phyloP scores from a whole-genome alignment of 35 echinoderm and acorn worm genomes.

The Diadema setosum region DNA sequence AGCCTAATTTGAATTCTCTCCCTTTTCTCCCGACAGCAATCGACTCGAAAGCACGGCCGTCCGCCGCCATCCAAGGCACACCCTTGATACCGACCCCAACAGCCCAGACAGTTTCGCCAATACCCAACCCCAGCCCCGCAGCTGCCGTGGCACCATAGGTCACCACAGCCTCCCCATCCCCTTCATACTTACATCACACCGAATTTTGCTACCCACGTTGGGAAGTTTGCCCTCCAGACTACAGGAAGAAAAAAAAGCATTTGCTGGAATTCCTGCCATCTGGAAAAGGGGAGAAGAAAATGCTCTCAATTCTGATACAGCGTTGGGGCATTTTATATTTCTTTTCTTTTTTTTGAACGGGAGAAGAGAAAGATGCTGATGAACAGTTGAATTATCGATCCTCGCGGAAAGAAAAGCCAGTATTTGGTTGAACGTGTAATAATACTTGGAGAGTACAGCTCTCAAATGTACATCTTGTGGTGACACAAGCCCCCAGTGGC shows the following conservation, averaged over 20 bases:
- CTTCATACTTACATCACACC: too few relatives aligned
- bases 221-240: not conserved
- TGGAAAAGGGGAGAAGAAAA: not conserved
- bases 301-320: not conserved
- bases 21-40: constrained; percentile 1
- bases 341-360: not conserved
- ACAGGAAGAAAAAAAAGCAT: not conserved
- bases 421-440: too few relatives aligned
- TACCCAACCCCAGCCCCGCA: constrained; percentile 84
- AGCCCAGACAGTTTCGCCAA: constrained; percentile 67
- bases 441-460: too few relatives aligned
- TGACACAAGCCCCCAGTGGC: too few relatives aligned
- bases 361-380: too few relatives aligned
- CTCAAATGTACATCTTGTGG: too few relatives aligned
- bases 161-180: too few relatives aligned
- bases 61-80: constrained; percentile 58
- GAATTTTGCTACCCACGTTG: not conserved
- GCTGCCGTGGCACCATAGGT: constrained; percentile 76
- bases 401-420: too few relatives aligned
- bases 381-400: too few relatives aligned
- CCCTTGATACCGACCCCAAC: constrained; percentile 83
- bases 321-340: not conserved
- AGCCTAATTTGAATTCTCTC: not conserved
- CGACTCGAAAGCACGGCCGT: constrained; percentile 31
- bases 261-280: too few relatives aligned